Percentiles rank a stretch among this genome's conserved stretches.
Evolutionary conservation across 2,888 invertebrate species (phyloP).

Genomic region (Machimus atricapillus): DNA sequence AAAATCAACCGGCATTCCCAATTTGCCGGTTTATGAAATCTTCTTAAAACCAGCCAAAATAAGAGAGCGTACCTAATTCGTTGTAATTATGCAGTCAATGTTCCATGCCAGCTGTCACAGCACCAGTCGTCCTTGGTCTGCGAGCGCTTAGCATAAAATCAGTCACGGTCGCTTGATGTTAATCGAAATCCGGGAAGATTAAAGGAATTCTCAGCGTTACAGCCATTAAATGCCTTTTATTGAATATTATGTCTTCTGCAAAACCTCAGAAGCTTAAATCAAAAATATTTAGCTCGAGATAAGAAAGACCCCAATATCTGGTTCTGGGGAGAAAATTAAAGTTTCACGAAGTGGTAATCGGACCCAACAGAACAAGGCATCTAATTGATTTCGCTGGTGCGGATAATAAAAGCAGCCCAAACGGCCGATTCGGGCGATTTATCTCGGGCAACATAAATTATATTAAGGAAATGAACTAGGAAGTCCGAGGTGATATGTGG

Average conservation of each 20-base stretch:
- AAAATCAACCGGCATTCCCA: neutral
- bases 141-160: neutral
- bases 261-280: neutral
- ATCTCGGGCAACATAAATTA: neutral
- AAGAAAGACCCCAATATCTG: neutral
- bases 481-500: neutral
- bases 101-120: neutral
- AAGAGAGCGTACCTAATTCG: neutral
- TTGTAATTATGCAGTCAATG: neutral
- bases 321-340: neutral
- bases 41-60: neutral
- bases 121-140: neutral
- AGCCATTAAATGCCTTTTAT: neutral
- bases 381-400: neutral
- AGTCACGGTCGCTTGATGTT: neutral
- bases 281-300: neutral
- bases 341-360: neutral
- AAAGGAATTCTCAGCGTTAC: neutral
- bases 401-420: neutral
- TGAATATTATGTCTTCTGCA: neutral
- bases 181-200: neutral
- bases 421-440: neutral
- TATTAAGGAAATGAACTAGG: neutral
- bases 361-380: neutral
- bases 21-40: neutral